Percentiles rank a stretch among this genome's conserved stretches.
Evolutionary conservation across 2,888 invertebrate genomes (phyloP).

Genomic region (Drosophila nigricruria): DNA sequence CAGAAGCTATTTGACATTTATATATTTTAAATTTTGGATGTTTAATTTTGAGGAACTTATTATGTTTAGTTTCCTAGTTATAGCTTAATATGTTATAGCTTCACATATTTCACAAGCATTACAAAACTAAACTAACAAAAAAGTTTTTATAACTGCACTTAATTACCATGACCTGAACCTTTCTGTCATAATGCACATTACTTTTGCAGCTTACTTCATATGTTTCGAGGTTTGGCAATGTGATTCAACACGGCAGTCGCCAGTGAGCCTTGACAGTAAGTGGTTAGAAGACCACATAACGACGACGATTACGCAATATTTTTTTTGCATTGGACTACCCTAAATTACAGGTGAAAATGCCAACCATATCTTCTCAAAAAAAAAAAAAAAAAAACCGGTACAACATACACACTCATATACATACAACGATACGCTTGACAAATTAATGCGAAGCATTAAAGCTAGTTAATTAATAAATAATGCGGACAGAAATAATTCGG

Average conservation of each 20-base stretch:
- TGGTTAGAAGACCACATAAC: slow-evolving; percentile 35
- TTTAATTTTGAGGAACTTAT: neutral
- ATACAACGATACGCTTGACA: slow-evolving; percentile 31
- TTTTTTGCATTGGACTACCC: slow-evolving; percentile 36
- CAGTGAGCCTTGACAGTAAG: slow-evolving; percentile 38
- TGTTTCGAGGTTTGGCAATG: slow-evolving; percentile 24
- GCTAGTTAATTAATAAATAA: slow-evolving; percentile 18
- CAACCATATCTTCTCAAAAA: slow-evolving; percentile 16
- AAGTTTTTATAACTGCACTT: slow-evolving; percentile 4
- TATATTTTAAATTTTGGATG: neutral
- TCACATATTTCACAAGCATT: slow-evolving; percentile 13
- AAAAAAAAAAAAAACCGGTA: slow-evolving; percentile 26
- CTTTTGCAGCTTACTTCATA: slow-evolving; percentile 26
- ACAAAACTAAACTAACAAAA: slow-evolving; percentile 4
- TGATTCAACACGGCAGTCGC: slow-evolving; percentile 18
- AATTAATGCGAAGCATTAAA: slow-evolving; percentile 29
- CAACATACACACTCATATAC: neutral
- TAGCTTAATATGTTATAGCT: too few relatives aligned
- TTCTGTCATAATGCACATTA: slow-evolving; percentile 23
- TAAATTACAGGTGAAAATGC: slow-evolving; percentile 25
- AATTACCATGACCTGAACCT: slow-evolving; percentile 22
- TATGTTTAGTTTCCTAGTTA: neutral
- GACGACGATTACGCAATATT: slow-evolving; percentile 22
- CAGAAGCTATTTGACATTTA: too few relatives aligned
- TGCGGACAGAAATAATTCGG: slow-evolving; percentile 16